Evolutionary conservation across 2,797 vertebrate genomes (phyloP), one percentile per base, ranked within the genome.

Genomic region (Capromys pilorides): DNA sequence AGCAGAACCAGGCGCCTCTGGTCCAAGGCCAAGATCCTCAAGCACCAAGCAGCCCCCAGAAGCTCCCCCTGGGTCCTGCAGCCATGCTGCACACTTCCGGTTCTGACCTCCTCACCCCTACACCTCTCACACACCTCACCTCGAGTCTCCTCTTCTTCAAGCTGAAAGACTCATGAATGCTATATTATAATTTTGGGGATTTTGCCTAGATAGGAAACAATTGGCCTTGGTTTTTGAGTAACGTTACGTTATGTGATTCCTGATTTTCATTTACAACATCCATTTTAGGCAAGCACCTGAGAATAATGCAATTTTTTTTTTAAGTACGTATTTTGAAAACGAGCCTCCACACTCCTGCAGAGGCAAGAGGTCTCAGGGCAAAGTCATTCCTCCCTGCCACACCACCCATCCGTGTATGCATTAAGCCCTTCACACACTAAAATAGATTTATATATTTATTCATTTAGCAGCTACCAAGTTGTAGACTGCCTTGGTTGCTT

Each of bases 221-320:
- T 81, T 86, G 80, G 62, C 36, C 79, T 19, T 69, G 18, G n/a
- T 87, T 66, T 88, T 4, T 51, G n/a, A 64, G n/a, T 88, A 78
- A 33, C 41, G 89, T 92, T 84, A 33, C n/a, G 78, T 61, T 95
- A 61, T n/a, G 21, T 61, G 66, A 94, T 71, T 62, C 90, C 61
- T 33, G 39, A 54, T 66, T 87, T 92, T 81, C 36, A 22, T 90
- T 93, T 45, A 19, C 66, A 21, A 36, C 26, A 78, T 71, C 14
- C 62, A 86, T 92, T 89, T 92, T 87, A 78, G 67, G 73, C 78
- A 96, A 93, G 57, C 45, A 33, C 81, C 82, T 89, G 75, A 80
- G 41, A 73, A 90, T 84, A 89, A 81, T 19, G 77, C 77, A 83
- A 69, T 57, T 71, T 18, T 36, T 69, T 82, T 73, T 45, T 73